phyloP scores from a whole-genome alignment of 1,140 invertebrate genomes.

The Drosophila baimaii region DNA sequence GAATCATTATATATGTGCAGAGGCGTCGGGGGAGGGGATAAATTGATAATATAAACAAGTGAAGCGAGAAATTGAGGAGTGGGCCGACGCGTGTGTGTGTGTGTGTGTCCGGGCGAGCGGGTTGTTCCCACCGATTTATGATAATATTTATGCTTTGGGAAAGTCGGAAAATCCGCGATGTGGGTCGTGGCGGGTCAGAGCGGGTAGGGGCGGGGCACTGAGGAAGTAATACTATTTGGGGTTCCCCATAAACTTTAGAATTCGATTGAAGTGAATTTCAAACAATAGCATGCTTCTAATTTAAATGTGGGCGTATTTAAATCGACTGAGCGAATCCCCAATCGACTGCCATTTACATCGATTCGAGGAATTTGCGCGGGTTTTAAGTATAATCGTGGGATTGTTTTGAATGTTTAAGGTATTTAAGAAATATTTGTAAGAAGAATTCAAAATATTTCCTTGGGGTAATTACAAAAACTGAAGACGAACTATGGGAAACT shows the following conservation, averaged over 20 bases:
- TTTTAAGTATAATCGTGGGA: conserved; percentile 17
- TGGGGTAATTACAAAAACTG: neutral
- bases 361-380: conserved; percentile 15
- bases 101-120: conserved; percentile 14
- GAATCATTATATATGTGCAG: conserved; percentile 52
- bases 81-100: conserved; percentile 38
- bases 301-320: conserved; percentile 37
- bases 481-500: neutral
- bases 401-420: conserved; percentile 2
- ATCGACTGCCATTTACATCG: conserved; percentile 16
- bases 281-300: conserved; percentile 27
- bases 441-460: conserved; percentile 2
- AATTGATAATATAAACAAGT: conserved; percentile 61
- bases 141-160: conserved; percentile 56
- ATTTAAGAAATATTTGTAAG: neutral
- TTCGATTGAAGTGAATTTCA: conserved; percentile 62
- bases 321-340: neutral
- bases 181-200: neutral
- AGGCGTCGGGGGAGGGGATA: conserved; percentile 37
- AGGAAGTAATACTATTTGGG: conserved; percentile 35
- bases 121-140: conserved; percentile 59
- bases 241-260: conserved; percentile 57
- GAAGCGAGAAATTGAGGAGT: conserved; percentile 37
- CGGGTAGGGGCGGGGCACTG: conserved; percentile 8
- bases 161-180: conserved; percentile 51